Evolutionary conservation across 2,888 invertebrate species (phyloP), one percentile per base, ranked within the genome.

Genomic region (Yponomeuta sedellus): DNA sequence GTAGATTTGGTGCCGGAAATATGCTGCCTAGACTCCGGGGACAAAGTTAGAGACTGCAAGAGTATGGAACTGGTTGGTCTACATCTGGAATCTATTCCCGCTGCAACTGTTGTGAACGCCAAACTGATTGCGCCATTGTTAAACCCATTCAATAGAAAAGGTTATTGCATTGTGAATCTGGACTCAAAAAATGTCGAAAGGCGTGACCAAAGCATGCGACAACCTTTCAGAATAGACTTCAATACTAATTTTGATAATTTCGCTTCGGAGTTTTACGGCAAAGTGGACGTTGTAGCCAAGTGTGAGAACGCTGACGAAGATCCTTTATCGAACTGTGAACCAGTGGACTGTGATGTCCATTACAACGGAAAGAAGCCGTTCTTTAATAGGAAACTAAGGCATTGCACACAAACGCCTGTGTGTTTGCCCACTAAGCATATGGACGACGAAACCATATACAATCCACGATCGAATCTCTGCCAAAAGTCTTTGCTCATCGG

Each of bases 321-420:
- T 63, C 83, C 86, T 0, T 66, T 84, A 0, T 83, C 87, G 59
- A 69, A 83, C 68, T 89, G 88, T 68, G 76, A 77, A 8, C 85
- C 85, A 66, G 87, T 89, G 0, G 72, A 85, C 65, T 90, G 89
- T 74, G 88, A 86, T 12, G 69, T 70, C 4, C 75, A 77, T 77
- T 88, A 89, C 69, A 89, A 89, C 67, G 84, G 81, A 0, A 76
- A 73, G 64, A 84, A 74, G 64, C 72, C 83, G 0, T 75, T 76
- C 73, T 86, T 72, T 64, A 76, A 75, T 71, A 72, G 67, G 22
- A 72, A 72, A 20, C 67, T 71, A 2, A 82, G 78, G 68, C 74
- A 78, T 66, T 90, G 90, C 57, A 66, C 73, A 0, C 67, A 72
- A 40, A 68, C 74, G 40, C 83, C 86, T 0, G 39, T 64, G 4